These are phyloP conservation scores for Timandra comae DNA, from an alignment of 2,888 invertebrate species.

Conservation along the genomic window DNA sequence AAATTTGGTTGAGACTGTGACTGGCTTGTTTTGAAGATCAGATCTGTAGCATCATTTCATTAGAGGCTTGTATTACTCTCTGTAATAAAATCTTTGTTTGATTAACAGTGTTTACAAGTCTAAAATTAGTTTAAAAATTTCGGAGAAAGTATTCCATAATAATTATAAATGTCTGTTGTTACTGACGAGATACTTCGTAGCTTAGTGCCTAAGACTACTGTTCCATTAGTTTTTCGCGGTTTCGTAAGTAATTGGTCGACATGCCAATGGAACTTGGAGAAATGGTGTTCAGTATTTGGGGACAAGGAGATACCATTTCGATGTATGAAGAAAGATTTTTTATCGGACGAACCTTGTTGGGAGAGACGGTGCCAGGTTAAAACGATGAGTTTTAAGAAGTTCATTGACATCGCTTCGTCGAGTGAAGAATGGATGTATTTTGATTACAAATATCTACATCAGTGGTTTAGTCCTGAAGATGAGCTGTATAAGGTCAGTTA, in stretches of 20 bases:
- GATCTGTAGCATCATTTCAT: too few relatives aligned
- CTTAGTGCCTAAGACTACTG: slow-evolving; percentile 36
- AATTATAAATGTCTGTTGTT: slow-evolving; percentile 36
- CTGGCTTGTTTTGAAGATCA: too few relatives aligned
- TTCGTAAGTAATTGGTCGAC: slow-evolving; percentile 76
- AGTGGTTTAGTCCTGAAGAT: slow-evolving; percentile 78
- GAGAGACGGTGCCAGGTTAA: slow-evolving; percentile 81
- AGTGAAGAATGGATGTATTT: slow-evolving; percentile 85
- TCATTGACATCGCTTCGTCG: slow-evolving; percentile 60
- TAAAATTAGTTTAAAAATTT: background rate
- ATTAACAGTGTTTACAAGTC: background rate
- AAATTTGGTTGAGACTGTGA: too few relatives aligned
- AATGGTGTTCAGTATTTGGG: slow-evolving; percentile 77
- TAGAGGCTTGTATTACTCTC: too few relatives aligned
- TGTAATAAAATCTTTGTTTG: too few relatives aligned
- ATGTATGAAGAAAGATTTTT: slow-evolving; percentile 48
- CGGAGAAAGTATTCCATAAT: background rate
- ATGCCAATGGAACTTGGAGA: slow-evolving; percentile 76
- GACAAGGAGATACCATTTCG: slow-evolving; percentile 77
- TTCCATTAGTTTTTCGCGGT: slow-evolving; percentile 74
- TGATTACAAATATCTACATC: slow-evolving; percentile 88
- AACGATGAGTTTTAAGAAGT: slow-evolving; percentile 79
- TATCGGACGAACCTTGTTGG: slow-evolving; percentile 83
- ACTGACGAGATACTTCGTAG: slow-evolving; percentile 42
- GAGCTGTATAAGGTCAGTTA: slow-evolving; percentile 75